A percentile compares a stretch with the other conserved stretches of the same genome.
Evolutionary conservation across 2,888 invertebrate species (phyloP).

Genomic region (Aphelenchoides bicaudatus): DNA sequence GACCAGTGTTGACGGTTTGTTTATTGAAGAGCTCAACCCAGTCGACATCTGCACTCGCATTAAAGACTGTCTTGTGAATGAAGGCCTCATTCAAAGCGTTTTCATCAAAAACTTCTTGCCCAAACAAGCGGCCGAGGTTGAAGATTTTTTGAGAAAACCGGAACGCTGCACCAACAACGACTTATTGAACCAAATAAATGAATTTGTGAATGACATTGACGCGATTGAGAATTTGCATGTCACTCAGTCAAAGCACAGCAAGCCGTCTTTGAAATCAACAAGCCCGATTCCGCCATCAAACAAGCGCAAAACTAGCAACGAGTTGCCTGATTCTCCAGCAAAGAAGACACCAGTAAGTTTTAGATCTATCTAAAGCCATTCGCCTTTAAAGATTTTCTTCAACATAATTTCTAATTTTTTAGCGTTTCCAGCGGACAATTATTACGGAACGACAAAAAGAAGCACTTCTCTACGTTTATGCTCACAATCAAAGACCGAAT

Average conservation of each 20-base stretch:
- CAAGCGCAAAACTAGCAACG: slow-evolving; percentile 74
- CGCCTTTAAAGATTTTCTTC: neutral
- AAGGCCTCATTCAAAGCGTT: slow-evolving; percentile 1
- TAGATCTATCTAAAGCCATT: too few species aligned
- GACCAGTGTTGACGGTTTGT: slow-evolving; percentile 8
- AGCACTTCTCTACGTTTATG: slow-evolving; percentile 81
- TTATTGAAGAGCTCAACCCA: slow-evolving; percentile 12
- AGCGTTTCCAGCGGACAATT: slow-evolving; percentile 74
- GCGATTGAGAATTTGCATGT: slow-evolving; percentile 19
- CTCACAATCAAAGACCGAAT: slow-evolving; percentile 92
- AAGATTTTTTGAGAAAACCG: slow-evolving; percentile 13
- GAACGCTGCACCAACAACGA: neutral
- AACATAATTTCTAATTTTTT: neutral
- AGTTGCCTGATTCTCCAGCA: slow-evolving; percentile 25
- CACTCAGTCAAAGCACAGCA: slow-evolving; percentile 63
- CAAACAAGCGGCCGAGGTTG: slow-evolving; percentile 11
- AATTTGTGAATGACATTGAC: slow-evolving; percentile 22
- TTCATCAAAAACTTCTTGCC: slow-evolving; percentile 15
- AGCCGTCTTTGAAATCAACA: neutral
- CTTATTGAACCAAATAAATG: slow-evolving; percentile 16
- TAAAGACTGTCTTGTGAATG: slow-evolving; percentile 1
- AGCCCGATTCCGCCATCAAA: slow-evolving; percentile 78
- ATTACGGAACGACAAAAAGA: slow-evolving; percentile 99
- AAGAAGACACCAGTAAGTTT: slow-evolving; percentile 35
- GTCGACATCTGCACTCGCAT: neutral